Percentiles rank a stretch among this genome's conserved stretches.
phyloP scores from a whole-genome alignment of 1,140 invertebrate genomes.

The Megalopta genalis region DNA sequence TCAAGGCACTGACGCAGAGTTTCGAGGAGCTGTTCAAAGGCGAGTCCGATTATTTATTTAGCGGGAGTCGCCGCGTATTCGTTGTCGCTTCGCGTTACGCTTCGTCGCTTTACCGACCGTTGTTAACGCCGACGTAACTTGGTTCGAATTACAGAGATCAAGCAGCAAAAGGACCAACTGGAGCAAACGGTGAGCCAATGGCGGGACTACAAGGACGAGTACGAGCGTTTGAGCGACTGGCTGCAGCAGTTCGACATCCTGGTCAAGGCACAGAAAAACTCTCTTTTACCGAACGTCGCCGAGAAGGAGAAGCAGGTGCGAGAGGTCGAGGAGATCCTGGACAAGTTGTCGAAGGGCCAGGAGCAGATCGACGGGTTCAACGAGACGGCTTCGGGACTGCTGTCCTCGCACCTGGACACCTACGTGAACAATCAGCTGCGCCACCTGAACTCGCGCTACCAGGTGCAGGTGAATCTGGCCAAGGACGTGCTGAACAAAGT shows the following conservation, averaged over 20 bases:
- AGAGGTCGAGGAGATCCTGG: slow-evolving; percentile 88
- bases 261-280: slow-evolving; percentile 93
- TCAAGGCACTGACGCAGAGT: slow-evolving; percentile 89
- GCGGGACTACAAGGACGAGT: slow-evolving; percentile 95
- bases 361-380: slow-evolving; percentile 92
- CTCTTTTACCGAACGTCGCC: slow-evolving; percentile 88
- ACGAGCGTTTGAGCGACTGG: slow-evolving; percentile 95
- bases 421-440: slow-evolving; percentile 95
- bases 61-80: no score
- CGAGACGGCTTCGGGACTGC: slow-evolving; percentile 86
- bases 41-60: slow-evolving; percentile 45
- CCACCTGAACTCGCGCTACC: slow-evolving; percentile 94
- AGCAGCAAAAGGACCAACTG: slow-evolving; percentile 90
- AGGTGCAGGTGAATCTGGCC: slow-evolving; percentile 93
- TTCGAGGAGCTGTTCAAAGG: slow-evolving; percentile 91
- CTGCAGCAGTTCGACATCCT: slow-evolving; percentile 95
- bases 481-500: slow-evolving; percentile 97
- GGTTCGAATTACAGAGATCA: slow-evolving; percentile 84
- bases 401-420: slow-evolving; percentile 92
- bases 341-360: slow-evolving; percentile 89
- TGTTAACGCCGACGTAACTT: no score
- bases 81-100: no score
- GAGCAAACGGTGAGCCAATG: slow-evolving; percentile 91
- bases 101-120: no score
- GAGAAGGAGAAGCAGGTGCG: slow-evolving; percentile 93